These are phyloP conservation scores for Azemiops feae DNA, from an alignment of 2,113 vertebrate species.

Conservation along the genomic window DNA sequence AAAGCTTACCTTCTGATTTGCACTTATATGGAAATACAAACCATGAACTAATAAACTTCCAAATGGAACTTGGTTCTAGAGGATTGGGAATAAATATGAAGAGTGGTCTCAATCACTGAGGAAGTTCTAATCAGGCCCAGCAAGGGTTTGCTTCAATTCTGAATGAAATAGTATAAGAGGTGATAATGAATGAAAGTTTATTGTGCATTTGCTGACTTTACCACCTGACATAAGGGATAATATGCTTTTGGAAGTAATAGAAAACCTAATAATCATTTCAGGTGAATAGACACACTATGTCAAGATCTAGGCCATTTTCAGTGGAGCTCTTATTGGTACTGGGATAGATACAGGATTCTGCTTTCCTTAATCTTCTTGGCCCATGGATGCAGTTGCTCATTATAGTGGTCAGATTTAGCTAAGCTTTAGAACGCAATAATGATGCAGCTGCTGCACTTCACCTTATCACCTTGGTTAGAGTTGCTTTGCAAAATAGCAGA, in stretches of 20 bases:
- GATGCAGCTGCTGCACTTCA: slow-evolving; percentile 56
- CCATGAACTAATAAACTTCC: neutral
- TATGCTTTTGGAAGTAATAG: slow-evolving; percentile 38
- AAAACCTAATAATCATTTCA: neutral
- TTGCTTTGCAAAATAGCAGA: slow-evolving; percentile 55
- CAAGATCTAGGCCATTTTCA: slow-evolving; percentile 34
- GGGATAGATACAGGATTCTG: slow-evolving; percentile 52
- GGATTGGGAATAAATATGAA: neutral
- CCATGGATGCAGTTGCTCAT: slow-evolving; percentile 38
- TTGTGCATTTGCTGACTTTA: neutral
- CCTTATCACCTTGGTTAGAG: slow-evolving; percentile 62
- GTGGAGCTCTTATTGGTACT: slow-evolving; percentile 38
- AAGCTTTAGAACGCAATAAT: slow-evolving; percentile 51
- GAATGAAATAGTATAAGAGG: neutral
- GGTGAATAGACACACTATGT: slow-evolving; percentile 30
- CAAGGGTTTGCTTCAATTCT: neutral
- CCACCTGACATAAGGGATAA: neutral
- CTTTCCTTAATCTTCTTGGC: slow-evolving; percentile 43
- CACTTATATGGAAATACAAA: neutral
- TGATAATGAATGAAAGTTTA: neutral
- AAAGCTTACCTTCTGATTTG: neutral
- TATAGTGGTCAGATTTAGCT: slow-evolving; percentile 46
- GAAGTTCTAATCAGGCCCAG: neutral
- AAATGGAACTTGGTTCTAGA: neutral
- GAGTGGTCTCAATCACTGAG: neutral